Evolutionary conservation across 2,888 invertebrate genomes (phyloP).

Genomic region (Papilio elwesi): DNA sequence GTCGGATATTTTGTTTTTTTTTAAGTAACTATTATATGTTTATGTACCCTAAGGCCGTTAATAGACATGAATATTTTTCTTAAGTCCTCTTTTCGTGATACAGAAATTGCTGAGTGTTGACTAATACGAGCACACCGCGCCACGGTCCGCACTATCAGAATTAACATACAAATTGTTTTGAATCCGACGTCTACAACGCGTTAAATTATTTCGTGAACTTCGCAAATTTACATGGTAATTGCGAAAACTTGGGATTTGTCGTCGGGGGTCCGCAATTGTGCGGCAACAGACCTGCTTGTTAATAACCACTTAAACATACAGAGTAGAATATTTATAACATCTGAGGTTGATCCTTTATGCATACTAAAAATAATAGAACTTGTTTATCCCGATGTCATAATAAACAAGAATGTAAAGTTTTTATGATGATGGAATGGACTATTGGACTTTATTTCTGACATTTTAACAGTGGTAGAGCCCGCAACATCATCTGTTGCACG

Average conservation of each 20-base stretch:
- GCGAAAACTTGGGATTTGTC: slow-evolving; percentile 83
- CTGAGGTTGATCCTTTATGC: not conserved
- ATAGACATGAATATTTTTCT: not conserved
- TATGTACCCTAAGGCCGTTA: too few species aligned
- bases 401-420: too few species aligned
- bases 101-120: slow-evolving; percentile 7
- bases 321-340: slow-evolving; percentile 60
- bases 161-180: slow-evolving; percentile 84
- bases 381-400: too few species aligned
- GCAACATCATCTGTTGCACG: too few species aligned
- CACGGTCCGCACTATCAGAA: slow-evolving; percentile 75
- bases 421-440: too few species aligned
- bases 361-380: not conserved
- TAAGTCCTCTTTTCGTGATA: not conserved
- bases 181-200: slow-evolving; percentile 78
- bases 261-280: slow-evolving; percentile 76
- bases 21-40: too few species aligned
- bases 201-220: slow-evolving; percentile 83
- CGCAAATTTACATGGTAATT: slow-evolving; percentile 83
- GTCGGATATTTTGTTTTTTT: too few species aligned
- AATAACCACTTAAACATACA: slow-evolving; percentile 66
- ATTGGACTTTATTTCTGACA: too few species aligned
- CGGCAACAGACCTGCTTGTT: slow-evolving; percentile 69
- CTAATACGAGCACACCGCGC: slow-evolving; percentile 45
- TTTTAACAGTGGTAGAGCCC: too few species aligned